Conservation (phyloP, 2,888 invertebrate genomes). For the Anorthoa munda region DNA sequence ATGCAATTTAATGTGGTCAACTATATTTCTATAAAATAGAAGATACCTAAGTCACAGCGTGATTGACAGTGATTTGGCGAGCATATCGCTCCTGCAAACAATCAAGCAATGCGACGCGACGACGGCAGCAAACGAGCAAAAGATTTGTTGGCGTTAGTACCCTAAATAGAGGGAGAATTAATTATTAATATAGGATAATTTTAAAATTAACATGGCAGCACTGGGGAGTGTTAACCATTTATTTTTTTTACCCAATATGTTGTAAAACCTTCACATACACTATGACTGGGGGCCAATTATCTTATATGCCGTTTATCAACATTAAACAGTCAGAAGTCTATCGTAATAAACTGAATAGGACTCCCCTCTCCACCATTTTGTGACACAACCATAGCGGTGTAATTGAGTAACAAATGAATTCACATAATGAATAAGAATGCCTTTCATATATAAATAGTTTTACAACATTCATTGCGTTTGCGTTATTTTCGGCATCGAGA, state of each 20-base stretch:
- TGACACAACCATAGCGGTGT: not conserved
- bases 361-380: not conserved
- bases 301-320: too few species aligned
- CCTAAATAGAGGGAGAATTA: not conserved
- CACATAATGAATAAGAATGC: too few species aligned
- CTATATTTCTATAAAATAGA: too few species aligned
- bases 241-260: not conserved
- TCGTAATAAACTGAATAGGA: not conserved
- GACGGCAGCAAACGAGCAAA: not conserved
- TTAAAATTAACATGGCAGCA: slow-evolving; percentile 5
- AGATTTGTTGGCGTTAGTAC: not conserved
- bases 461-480: too few species aligned
- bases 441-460: too few species aligned
- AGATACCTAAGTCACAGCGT: too few species aligned
- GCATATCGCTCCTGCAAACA: too few species aligned
- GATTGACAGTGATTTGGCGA: too few species aligned
- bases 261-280: not conserved
- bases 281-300: too few species aligned
- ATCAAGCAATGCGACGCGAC: not conserved
- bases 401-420: too few species aligned
- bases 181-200: not conserved
- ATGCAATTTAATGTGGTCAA: too few species aligned
- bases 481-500: too few species aligned
- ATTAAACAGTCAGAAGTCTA: not conserved
- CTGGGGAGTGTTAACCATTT: slow-evolving; percentile 25